Conservation (phyloP, 2,888 invertebrate species). For the Adela reaumurella region DNA sequence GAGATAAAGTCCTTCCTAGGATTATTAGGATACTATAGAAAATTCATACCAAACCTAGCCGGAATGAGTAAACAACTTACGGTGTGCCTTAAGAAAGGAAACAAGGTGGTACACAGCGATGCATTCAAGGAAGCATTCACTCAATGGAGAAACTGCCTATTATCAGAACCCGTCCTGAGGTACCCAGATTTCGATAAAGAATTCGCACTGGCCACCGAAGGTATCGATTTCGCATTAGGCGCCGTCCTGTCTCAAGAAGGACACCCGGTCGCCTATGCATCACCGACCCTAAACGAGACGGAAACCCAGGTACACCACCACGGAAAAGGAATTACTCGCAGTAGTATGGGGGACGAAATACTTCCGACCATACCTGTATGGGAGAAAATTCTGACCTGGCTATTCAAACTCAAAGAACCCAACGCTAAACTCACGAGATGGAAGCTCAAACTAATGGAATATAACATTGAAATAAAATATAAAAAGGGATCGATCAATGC, state of each 20-base stretch:
- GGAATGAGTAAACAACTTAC: constrained; percentile 13
- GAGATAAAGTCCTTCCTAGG: constrained; percentile 3
- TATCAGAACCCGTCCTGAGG: constrained; percentile 10
- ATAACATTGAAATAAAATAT: constrained; percentile 10
- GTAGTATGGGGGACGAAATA: constrained; percentile 8
- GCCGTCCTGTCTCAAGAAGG: constrained; percentile 12
- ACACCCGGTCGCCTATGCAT: constrained; percentile 15
- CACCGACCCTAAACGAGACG: constrained; percentile 11
- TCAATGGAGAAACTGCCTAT: constrained; percentile 8
- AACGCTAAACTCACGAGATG: background rate
- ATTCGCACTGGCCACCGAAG: constrained; percentile 13
- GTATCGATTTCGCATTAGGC: constrained; percentile 10
- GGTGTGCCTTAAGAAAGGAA: constrained; percentile 5
- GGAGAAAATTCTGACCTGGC: constrained; percentile 2
- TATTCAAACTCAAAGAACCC: background rate
- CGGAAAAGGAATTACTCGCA: constrained; percentile 8
- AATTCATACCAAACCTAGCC: constrained; percentile 11
- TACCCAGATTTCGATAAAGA: constrained; percentile 11
- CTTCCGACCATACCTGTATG: constrained; percentile 9
- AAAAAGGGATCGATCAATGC: constrained; percentile 9
- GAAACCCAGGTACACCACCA: constrained; percentile 15
- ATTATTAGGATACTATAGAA: constrained; percentile 3
- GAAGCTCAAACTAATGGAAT: constrained; percentile 6
- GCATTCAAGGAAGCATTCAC: constrained; percentile 12
- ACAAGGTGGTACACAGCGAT: constrained; percentile 1